Percentiles rank a stretch among this genome's conserved stretches.
phyloP scores from a whole-genome alignment of 2,888 invertebrate species.

The Formica aserva region DNA sequence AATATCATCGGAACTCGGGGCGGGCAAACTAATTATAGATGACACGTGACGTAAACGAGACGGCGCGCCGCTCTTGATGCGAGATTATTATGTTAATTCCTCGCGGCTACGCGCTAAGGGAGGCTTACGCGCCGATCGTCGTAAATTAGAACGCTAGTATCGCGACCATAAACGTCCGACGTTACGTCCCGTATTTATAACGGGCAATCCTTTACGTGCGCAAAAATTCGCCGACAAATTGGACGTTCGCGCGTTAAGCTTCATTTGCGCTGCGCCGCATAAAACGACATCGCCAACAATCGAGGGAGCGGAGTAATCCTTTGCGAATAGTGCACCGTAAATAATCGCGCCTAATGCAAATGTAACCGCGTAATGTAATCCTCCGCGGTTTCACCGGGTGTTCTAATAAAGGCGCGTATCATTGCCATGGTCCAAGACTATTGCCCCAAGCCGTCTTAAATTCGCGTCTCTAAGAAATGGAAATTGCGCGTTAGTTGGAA shows the following conservation, averaged over 20 bases:
- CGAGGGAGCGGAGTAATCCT: constrained; percentile 41
- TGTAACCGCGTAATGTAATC: constrained; percentile 27
- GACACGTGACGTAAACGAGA: constrained; percentile 1
- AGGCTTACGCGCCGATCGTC: constrained; percentile 40
- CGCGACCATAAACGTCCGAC: constrained; percentile 70
- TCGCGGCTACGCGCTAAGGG: constrained; percentile 20
- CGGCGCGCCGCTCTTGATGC: constrained; percentile 4
- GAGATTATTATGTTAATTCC: constrained; percentile 33
- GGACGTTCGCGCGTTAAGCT: constrained; percentile 63
- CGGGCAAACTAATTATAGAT: constrained; percentile 4
- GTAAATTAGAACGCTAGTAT: constrained; percentile 69
- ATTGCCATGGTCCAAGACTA: neutral
- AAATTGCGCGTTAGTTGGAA: constrained; percentile 9
- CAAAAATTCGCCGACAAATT: constrained; percentile 74
- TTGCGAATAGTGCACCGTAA: constrained; percentile 36
- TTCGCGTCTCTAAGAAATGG: neutral
- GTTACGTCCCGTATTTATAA: constrained; percentile 70
- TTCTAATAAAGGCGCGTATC: constrained; percentile 16
- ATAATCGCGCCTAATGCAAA: constrained; percentile 45
- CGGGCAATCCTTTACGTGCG: constrained; percentile 57
- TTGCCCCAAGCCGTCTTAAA: neutral
- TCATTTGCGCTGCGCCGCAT: constrained; percentile 35
- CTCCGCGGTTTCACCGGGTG: neutral
- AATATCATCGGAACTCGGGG: neutral
- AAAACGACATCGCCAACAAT: constrained; percentile 49